These are phyloP conservation scores for Oryzias sinensis DNA, from an alignment of 2,797 vertebrate genomes.

Conservation along the genomic window DNA sequence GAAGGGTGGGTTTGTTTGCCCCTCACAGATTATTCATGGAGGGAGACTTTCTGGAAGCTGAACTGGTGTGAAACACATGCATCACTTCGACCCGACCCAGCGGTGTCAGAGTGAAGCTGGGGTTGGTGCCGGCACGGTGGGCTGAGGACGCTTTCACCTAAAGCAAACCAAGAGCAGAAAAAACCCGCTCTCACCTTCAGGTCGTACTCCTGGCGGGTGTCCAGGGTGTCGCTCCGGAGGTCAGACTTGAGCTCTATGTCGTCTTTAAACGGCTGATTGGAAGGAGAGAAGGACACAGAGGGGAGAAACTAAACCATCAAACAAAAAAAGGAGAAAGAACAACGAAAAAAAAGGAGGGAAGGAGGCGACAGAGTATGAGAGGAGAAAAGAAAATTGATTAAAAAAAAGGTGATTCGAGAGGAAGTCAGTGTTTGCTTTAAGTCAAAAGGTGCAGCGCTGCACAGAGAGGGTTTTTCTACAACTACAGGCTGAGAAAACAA, in stretches of 20 bases:
- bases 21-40: slow-evolving; percentile 54
- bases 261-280: slow-evolving; percentile 92
- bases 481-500: slow-evolving; percentile 63
- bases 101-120: slow-evolving; percentile 42
- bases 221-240: slow-evolving; percentile 89
- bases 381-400: slow-evolving; percentile 62
- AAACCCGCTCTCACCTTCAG: slow-evolving; percentile 83
- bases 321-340: slow-evolving; percentile 56
- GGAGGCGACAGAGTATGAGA: slow-evolving; percentile 57
- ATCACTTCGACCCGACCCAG: slow-evolving; percentile 33
- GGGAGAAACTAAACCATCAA: slow-evolving; percentile 84
- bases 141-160: slow-evolving; percentile 1
- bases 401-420: slow-evolving; percentile 43
- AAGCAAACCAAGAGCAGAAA: neutral
- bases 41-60: slow-evolving; percentile 48
- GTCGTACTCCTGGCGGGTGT: slow-evolving; percentile 93
- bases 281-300: slow-evolving; percentile 80
- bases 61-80: slow-evolving; percentile 37
- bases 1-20: slow-evolving; percentile 34
- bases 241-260: slow-evolving; percentile 95
- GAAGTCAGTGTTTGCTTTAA: slow-evolving; percentile 44
- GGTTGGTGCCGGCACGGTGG: slow-evolving; percentile 34
- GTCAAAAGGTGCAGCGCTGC: slow-evolving; percentile 30
- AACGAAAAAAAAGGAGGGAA: slow-evolving; percentile 59
- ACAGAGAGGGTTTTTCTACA: slow-evolving; percentile 39